Percentiles rank a stretch among this genome's conserved stretches.
These are phyloP conservation scores for Drosophila ficusphila DNA, from an alignment of 1,140 invertebrate species.

Conservation along the genomic window DNA sequence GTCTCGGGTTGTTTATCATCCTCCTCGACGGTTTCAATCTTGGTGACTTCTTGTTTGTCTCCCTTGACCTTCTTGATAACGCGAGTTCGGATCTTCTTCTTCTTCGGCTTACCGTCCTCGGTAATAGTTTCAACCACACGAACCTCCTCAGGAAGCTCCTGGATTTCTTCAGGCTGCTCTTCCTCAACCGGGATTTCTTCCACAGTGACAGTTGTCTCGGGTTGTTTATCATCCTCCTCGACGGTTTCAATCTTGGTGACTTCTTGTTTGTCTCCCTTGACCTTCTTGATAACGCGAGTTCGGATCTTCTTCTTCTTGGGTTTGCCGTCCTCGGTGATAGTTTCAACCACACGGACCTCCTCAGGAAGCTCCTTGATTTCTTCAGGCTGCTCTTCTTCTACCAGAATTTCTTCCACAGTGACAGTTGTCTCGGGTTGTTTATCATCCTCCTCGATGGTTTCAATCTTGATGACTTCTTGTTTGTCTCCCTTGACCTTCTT, in stretches of 20 bases:
- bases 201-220: background rate
- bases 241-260: background rate
- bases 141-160: background rate
- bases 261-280: slow-evolving; percentile 1
- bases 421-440: background rate
- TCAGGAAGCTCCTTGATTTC: background rate
- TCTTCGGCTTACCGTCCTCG: background rate
- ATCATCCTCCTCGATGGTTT: background rate
- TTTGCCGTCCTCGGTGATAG: background rate
- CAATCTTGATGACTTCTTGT: background rate
- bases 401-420: background rate
- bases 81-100: slow-evolving; percentile 1
- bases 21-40: background rate
- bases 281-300: background rate
- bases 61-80: slow-evolving; percentile 2
- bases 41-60: slow-evolving; percentile 1
- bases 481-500: slow-evolving; percentile 5
- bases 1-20: background rate
- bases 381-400: background rate
- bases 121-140: background rate
- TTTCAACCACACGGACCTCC: background rate
- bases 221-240: background rate
- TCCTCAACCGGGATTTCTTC: background rate
- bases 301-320: slow-evolving; percentile 4
- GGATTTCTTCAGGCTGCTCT: background rate